Conservation (phyloP, 92 coral and sea anemone species). For the Metridium senile region DNA sequence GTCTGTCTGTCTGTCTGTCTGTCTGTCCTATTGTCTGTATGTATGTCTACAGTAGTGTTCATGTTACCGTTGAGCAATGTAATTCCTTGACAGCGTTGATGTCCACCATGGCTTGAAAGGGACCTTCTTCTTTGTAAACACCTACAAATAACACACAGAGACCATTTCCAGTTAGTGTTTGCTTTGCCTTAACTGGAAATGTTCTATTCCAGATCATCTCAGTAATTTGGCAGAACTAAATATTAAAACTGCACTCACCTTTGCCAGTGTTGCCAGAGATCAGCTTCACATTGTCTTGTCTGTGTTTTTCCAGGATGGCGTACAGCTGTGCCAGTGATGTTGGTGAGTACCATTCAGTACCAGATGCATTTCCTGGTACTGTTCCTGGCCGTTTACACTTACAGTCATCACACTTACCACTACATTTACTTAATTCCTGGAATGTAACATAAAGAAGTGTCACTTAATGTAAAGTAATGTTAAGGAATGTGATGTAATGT, state of each 20-base stretch:
- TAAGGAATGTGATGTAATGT: too few species aligned
- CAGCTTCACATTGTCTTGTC: conserved; percentile 46
- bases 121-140: conserved; percentile 67
- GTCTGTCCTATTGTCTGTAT: neutral
- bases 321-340: conserved; percentile 47
- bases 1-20: neutral
- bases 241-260: neutral
- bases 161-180: too few species aligned
- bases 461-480: too few species aligned
- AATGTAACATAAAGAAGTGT: neutral
- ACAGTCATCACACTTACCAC: conserved; percentile 50
- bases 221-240: neutral
- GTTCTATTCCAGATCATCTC: too few species aligned
- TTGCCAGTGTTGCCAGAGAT: conserved; percentile 69
- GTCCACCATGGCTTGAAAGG: conserved; percentile 53
- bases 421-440: conserved; percentile 16
- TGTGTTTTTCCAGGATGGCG: conserved; percentile 46
- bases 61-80: conserved; percentile 42
- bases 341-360: conserved; percentile 52
- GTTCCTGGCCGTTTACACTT: conserved; percentile 32
- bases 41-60: neutral
- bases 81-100: conserved; percentile 59
- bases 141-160: conserved; percentile 55
- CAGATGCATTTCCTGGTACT: conserved; percentile 24
- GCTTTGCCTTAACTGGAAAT: too few species aligned